phyloP scores from a whole-genome alignment of 2,888 invertebrate species.

The Ethmia dodecea region DNA sequence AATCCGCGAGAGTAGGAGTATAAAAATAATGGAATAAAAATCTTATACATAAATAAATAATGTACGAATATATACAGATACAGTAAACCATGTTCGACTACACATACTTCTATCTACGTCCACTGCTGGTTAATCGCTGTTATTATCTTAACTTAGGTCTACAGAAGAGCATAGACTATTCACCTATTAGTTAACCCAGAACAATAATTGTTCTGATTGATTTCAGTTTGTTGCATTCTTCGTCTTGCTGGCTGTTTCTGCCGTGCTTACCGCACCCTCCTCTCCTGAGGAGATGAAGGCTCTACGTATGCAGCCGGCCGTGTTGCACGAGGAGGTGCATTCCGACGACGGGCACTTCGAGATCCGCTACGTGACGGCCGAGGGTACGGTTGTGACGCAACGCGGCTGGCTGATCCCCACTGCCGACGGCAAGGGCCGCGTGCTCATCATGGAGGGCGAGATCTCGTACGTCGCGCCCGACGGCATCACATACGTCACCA shows the following conservation, averaged over 20 bases:
- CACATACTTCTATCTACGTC: too few relatives aligned
- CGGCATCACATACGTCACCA: slow-evolving; percentile 44
- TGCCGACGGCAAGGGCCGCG: slow-evolving; percentile 29
- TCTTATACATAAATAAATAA: too few relatives aligned
- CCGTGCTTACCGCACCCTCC: slow-evolving; percentile 28
- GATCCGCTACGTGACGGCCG: slow-evolving; percentile 46
- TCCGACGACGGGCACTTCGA: slow-evolving; percentile 43
- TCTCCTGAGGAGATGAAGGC: slow-evolving; percentile 16
- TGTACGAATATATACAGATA: too few relatives aligned
- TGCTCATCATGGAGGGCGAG: slow-evolving; percentile 43
- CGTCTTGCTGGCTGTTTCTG: slow-evolving; percentile 20
- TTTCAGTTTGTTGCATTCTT: slow-evolving; percentile 19
- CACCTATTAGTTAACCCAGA: too few relatives aligned
- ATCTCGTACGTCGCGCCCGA: slow-evolving; percentile 44
- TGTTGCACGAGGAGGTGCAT: slow-evolving; percentile 38
- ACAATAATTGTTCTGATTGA: neutral
- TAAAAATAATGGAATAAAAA: too few relatives aligned
- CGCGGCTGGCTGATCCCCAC: slow-evolving; percentile 40
- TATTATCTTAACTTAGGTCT: too few relatives aligned
- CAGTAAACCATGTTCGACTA: too few relatives aligned
- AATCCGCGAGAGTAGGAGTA: too few relatives aligned
- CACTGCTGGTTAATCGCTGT: too few relatives aligned
- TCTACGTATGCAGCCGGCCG: slow-evolving; percentile 30
- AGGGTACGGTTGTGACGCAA: slow-evolving; percentile 43
- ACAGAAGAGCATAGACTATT: too few relatives aligned